Base-by-base conservation (phyloP, 2,797 vertebrate genomes). In the Phrynocephalus vlangalii region DNA sequence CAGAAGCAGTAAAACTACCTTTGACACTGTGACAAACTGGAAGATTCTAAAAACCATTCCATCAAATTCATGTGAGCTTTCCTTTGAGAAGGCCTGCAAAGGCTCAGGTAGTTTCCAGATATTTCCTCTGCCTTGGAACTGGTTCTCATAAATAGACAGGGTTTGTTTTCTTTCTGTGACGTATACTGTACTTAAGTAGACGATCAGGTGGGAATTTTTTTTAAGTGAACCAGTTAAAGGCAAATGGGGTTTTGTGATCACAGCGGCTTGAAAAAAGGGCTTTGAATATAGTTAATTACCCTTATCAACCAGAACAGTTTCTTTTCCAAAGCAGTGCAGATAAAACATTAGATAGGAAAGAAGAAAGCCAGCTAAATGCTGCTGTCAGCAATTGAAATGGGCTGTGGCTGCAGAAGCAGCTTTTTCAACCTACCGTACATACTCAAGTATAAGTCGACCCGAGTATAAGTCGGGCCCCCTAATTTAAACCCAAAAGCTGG, bases 291-390 rank as follows among this genome's bases (percentile, higher is more conserved):
- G 38, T 44, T 60, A n/a, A 50, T 70, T 77, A 24, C 50, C 6
- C 24, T 83, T 83, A 83, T 78, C 48, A 72, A 7, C 13, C 66
- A 3, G n/a, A 66, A 24, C 76, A 79, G 28, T 38, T 84, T 88
- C 76, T 38, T 88, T 79, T 50, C 28, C 24, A n/a, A 77, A 84
- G 68, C 50, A 79, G 26, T 33, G 33, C 18, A 66, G 76, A 30
- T 66, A 84, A 66, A 73, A 86, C 63, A 81, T 33, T 30, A 75
- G 52, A 66, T 73, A 52, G 48, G 63, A 71, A 84, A 63, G 67
- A 83, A 56, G 8, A 75, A 75, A 66, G 66, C 52, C 26, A 18
- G 28, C 13, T 71, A 86, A 88, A 72, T 66, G 15, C 33, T 72
- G 13, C 38, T 48, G 66, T 30, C 13, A 63, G 73, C 66, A 60